phyloP scores from a whole-genome alignment of 2,113 vertebrate species.

The Poicephalus meyeri region DNA sequence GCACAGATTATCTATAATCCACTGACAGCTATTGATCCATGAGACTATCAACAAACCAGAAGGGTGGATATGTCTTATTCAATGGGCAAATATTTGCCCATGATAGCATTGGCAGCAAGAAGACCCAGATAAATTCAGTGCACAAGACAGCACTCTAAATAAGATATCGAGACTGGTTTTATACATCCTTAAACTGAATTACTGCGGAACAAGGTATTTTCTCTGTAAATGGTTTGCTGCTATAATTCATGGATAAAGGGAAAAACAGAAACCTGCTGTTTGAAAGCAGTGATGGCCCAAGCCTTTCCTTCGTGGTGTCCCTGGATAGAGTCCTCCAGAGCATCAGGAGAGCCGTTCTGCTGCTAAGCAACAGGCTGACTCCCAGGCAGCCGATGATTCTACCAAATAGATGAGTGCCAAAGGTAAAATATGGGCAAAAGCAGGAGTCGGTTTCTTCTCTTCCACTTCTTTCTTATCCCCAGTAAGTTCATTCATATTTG shows the following conservation, averaged over 20 bases:
- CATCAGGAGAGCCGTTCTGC: neutral
- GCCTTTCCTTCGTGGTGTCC: neutral
- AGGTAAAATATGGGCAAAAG: neutral
- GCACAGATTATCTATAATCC: neutral
- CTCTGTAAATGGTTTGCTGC: neutral
- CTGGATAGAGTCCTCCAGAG: neutral
- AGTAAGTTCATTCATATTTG: neutral
- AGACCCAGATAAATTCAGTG: conserved; percentile 9
- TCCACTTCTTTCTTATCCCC: neutral
- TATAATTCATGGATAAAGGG: neutral
- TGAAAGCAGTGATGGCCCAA: neutral
- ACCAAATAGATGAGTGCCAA: neutral
- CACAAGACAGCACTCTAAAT: neutral
- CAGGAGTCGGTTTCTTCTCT: neutral
- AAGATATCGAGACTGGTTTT: neutral
- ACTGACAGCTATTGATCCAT: conserved; percentile 31
- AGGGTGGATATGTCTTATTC: neutral
- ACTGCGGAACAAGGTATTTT: neutral
- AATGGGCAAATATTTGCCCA: neutral
- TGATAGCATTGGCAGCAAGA: neutral
- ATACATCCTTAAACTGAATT: neutral
- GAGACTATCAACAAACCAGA: conserved; percentile 14
- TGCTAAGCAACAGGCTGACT: conserved; percentile 40
- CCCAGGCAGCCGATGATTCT: neutral
- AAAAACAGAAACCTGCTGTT: neutral